phyloP scores from a whole-genome alignment of 1,140 invertebrate species.

The Tetramorium parvispinum region DNA sequence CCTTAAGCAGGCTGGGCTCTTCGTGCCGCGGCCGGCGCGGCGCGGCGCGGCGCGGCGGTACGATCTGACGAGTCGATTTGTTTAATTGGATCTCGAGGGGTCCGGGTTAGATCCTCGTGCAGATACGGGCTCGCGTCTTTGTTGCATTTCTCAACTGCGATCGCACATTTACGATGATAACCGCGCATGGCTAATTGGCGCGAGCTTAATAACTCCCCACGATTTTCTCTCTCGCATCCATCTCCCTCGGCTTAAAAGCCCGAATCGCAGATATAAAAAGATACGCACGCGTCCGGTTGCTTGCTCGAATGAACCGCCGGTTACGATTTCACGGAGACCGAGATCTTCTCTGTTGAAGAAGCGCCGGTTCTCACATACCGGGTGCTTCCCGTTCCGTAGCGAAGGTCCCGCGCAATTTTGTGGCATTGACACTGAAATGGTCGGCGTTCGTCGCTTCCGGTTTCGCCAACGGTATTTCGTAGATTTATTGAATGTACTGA shows the following conservation, averaged over 20 bases:
- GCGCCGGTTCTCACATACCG: conserved; percentile 71
- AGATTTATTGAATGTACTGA: conserved; percentile 61
- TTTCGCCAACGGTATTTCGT: conserved; percentile 67
- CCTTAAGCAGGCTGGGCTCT: conserved; percentile 13
- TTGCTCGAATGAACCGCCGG: neutral
- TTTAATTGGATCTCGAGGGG: conserved; percentile 40
- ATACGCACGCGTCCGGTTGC: neutral
- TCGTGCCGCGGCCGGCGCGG: neutral
- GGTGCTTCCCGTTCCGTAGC: conserved; percentile 73
- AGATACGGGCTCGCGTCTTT: conserved; percentile 35
- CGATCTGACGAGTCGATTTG: conserved; percentile 50
- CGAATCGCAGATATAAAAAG: conserved; percentile 18
- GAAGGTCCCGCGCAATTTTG: conserved; percentile 76
- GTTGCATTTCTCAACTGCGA: conserved; percentile 13
- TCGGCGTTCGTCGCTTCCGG: conserved; percentile 66
- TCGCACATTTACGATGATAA: conserved; percentile 12
- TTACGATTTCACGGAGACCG: conserved; percentile 2
- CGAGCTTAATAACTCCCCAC: conserved; percentile 14
- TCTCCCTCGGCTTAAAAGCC: neutral
- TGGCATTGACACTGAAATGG: conserved; percentile 78
- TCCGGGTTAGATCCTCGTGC: conserved; percentile 32
- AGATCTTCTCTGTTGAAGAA: conserved; percentile 3
- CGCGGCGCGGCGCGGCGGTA: neutral
- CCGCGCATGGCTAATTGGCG: conserved; percentile 5
- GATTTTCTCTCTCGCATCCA: neutral